Evolutionary conservation across 1,140 invertebrate genomes (phyloP).

Genomic region (Aculops lycopersici): DNA sequence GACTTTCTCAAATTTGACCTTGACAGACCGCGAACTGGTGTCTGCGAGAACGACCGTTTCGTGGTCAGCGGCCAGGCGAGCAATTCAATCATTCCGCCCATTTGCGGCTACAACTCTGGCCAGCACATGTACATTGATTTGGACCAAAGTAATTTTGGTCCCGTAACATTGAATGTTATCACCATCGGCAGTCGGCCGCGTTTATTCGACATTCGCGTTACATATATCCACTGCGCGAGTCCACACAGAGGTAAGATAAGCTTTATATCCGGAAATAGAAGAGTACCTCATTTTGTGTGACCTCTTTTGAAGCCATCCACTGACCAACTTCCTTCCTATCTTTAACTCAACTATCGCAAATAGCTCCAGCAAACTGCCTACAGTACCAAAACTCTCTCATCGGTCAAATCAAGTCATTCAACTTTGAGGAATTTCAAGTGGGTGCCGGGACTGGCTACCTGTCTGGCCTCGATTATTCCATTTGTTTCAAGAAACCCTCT

Average conservation of each 20-base stretch:
- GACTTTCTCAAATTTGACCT: slow-evolving; percentile 37
- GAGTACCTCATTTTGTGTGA: too few relatives aligned
- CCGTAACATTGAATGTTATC: slow-evolving; percentile 11
- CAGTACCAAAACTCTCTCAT: slow-evolving; percentile 31
- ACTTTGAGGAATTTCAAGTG: slow-evolving; percentile 5
- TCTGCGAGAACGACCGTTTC: slow-evolving; percentile 8
- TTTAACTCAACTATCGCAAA: neutral
- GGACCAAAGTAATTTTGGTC: slow-evolving; percentile 3
- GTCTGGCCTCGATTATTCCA: slow-evolving; percentile 22
- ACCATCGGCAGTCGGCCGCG: slow-evolving; percentile 17
- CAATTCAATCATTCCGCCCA: slow-evolving; percentile 27
- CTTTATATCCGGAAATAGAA: too few relatives aligned
- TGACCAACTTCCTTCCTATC: neutral
- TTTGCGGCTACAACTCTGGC: slow-evolving; percentile 37
- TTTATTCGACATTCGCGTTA: slow-evolving; percentile 9
- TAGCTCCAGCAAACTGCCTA: slow-evolving; percentile 36
- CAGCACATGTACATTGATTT: slow-evolving; percentile 34
- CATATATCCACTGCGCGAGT: slow-evolving; percentile 8
- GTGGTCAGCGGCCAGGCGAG: slow-evolving; percentile 20
- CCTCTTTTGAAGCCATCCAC: neutral
- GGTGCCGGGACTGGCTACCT: slow-evolving; percentile 13
- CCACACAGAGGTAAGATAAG: slow-evolving; percentile 24
- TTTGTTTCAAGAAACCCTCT: slow-evolving; percentile 12
- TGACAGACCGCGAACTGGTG: slow-evolving; percentile 27
- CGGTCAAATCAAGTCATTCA: slow-evolving; percentile 36